phyloP scores from a whole-genome alignment of 2,113 vertebrate genomes.

The Equus przewalskii region DNA sequence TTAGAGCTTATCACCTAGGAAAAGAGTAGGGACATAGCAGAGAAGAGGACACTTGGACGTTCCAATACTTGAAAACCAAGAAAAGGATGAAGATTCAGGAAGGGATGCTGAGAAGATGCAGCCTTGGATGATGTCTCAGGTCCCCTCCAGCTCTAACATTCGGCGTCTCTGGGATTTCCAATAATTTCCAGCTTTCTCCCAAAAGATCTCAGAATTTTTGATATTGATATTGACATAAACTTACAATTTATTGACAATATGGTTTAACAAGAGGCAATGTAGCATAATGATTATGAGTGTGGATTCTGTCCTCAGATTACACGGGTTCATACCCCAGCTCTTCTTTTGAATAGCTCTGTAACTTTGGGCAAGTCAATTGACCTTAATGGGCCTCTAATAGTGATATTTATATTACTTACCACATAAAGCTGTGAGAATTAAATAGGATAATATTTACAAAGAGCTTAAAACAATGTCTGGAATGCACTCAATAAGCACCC shows the following conservation, averaged over 20 bases:
- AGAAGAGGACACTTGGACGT: neutral
- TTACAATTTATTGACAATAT: neutral
- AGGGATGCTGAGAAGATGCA: neutral
- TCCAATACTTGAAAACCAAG: neutral
- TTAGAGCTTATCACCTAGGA: neutral
- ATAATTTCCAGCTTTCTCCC: neutral
- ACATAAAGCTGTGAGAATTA: neutral
- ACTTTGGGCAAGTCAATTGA: neutral
- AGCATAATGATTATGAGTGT: neutral
- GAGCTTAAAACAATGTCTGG: neutral
- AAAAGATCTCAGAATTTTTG: neutral
- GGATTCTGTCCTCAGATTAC: neutral
- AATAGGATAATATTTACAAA: neutral
- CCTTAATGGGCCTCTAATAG: neutral
- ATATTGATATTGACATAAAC: neutral
- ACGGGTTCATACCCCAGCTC: neutral
- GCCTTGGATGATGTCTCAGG: neutral
- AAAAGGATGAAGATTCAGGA: neutral
- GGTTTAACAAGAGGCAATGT: neutral
- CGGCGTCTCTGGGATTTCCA: neutral
- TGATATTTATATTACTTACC: neutral
- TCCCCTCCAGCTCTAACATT: neutral
- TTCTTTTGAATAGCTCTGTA: neutral
- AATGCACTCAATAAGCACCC: neutral
- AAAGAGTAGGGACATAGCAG: neutral